phyloP scores from a whole-genome alignment of 2,797 vertebrate genomes.

The Takifugu ocellatus region DNA sequence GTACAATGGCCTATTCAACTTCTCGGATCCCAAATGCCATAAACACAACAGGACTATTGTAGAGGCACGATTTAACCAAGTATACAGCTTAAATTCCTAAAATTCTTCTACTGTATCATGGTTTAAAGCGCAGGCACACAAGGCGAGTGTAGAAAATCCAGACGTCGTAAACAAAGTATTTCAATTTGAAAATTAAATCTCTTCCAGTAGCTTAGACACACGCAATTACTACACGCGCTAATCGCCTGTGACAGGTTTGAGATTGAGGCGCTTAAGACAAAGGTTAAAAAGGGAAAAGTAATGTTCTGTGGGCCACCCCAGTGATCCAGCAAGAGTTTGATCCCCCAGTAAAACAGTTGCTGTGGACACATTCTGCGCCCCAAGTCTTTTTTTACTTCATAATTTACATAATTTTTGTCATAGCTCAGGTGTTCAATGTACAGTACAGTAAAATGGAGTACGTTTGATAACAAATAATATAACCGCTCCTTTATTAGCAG shows the following conservation, averaged over 20 bases:
- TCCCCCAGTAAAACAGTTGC: constrained; percentile 47
- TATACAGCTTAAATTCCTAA: not conserved
- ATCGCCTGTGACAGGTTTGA: constrained; percentile 76
- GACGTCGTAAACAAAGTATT: constrained; percentile 44
- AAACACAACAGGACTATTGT: constrained; percentile 40
- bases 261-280: constrained; percentile 77
- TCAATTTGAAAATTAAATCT: constrained; percentile 64
- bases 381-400: constrained; percentile 21
- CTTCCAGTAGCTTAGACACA: constrained; percentile 44
- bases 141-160: constrained; percentile 30
- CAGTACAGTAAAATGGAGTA: not conserved
- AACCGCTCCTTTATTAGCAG: constrained; percentile 33
- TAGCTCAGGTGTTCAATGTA: too few species aligned
- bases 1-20: constrained; percentile 32
- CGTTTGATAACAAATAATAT: constrained; percentile 24
- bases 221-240: constrained; percentile 62
- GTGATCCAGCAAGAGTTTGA: constrained; percentile 66
- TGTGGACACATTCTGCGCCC: constrained; percentile 25
- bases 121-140: constrained; percentile 42
- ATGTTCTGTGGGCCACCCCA: constrained; percentile 74
- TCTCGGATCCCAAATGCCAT: constrained; percentile 41
- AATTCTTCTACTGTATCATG: not conserved
- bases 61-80: not conserved
- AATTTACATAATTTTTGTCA: too few species aligned
- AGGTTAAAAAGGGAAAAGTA: constrained; percentile 62